Base-by-base conservation (phyloP, 2,888 invertebrate genomes). In the Chalcis sispes region DNA sequence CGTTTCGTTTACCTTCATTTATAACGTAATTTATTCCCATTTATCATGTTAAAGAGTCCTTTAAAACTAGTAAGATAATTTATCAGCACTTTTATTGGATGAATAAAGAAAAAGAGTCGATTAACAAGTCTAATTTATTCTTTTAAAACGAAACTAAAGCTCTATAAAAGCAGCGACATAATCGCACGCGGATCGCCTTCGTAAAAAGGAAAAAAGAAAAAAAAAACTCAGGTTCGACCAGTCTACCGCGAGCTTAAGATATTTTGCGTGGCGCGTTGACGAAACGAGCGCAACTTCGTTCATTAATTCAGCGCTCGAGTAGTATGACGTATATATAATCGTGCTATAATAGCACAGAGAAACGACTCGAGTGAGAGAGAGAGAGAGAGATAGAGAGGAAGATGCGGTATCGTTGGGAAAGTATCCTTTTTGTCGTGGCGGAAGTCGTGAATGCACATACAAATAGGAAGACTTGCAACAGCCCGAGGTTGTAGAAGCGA, bases 371-470 rank as follows among this genome's bases (percentile, higher is more conserved):
- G n/a, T n/a, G n/a, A n/a, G n/a, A n/a, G n/a, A n/a, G n/a, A n/a
- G n/a, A n/a, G n/a, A n/a, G n/a, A n/a, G n/a, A n/a, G n/a, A 20
- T 29, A 36, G 42, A 23, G 54, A 42, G 48, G 25, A 42, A 61
- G 7, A n/a, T n/a, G 18, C 25, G 10, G 40, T 27, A 36, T 40
- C 20, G 10, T 7, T n/a, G 54, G 42, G 15, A 72, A 72, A 72
- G 46, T 10, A 42, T 32, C n/a, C 42, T 27, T 42, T 8, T 27
- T 25, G 67, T 3, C 2, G 2, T 36, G 15, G 50, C 77, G 79
- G 80, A 80, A 79, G 79, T 80, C 74, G 73, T 73, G 62, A 70
- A 77, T 36, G 62, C 62, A 72, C 69, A 72, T 70, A 77, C 77
- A 77, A 80, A 80, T 80, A 72, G 72, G 69, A 59, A 58, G 70